These are phyloP conservation scores for Perdix hodgsoniae DNA, from an alignment of 2,797 vertebrate species.

Conservation along the genomic window DNA sequence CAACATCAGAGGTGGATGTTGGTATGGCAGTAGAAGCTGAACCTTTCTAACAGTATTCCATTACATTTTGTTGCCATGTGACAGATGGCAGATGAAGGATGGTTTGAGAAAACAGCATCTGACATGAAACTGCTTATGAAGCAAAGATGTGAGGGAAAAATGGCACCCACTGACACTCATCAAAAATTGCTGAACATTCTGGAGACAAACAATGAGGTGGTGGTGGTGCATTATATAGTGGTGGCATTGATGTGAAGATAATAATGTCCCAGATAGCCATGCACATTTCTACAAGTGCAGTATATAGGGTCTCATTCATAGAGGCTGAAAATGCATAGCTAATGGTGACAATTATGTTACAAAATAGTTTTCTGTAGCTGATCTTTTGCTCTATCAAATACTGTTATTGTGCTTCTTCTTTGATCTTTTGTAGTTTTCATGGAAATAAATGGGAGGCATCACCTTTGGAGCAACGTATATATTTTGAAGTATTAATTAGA, in stretches of 20 bases:
- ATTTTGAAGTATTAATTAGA: background rate
- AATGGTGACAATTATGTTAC: too few species aligned
- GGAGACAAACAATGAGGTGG: background rate
- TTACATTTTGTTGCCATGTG: background rate
- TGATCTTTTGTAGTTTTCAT: too few species aligned
- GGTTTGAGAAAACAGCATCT: background rate
- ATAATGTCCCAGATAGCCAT: background rate
- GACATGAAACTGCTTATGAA: background rate
- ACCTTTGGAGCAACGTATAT: too few species aligned
- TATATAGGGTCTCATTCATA: background rate
- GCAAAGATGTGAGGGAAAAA: background rate
- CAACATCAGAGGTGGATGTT: background rate
- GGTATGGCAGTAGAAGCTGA: background rate
- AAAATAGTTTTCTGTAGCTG: too few species aligned
- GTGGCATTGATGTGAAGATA: background rate
- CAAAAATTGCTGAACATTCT: background rate
- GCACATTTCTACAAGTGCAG: background rate
- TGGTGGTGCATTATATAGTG: background rate
- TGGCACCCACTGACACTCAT: background rate
- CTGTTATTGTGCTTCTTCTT: too few species aligned
- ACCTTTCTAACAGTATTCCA: background rate
- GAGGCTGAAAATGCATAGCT: too few species aligned
- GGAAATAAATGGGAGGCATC: too few species aligned
- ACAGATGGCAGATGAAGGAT: background rate
- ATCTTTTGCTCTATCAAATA: too few species aligned